These are phyloP conservation scores for Julus scanicus DNA, from an alignment of 2,888 invertebrate species.

Conservation along the genomic window DNA sequence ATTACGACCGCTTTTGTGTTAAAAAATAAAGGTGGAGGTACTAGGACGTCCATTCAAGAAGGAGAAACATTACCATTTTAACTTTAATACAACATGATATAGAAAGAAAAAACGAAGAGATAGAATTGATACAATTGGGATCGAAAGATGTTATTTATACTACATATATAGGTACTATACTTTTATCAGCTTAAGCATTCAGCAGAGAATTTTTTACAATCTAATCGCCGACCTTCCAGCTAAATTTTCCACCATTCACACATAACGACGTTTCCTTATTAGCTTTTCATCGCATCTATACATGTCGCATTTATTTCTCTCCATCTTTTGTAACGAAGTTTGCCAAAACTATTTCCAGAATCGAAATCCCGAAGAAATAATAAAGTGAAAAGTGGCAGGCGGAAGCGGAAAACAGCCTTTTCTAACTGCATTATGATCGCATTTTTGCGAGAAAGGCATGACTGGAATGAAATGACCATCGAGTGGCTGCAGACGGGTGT, in stretches of 20 bases:
- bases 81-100: too few species aligned
- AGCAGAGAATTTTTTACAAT: too few species aligned
- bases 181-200: too few species aligned
- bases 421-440: background rate
- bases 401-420: background rate
- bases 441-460: conserved; percentile 9
- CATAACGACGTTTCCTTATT: background rate
- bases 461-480: conserved; percentile 19
- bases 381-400: background rate
- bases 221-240: background rate
- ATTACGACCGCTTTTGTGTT: background rate
- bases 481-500: background rate
- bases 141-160: too few species aligned
- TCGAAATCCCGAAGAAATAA: background rate
- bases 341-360: conserved; percentile 3
- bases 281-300: background rate
- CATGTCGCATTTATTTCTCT: background rate
- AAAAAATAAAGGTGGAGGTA: background rate
- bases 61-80: too few species aligned
- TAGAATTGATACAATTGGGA: too few species aligned
- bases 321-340: background rate
- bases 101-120: too few species aligned
- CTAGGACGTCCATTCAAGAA: too few species aligned
- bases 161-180: too few species aligned
- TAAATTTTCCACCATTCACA: background rate